phyloP scores from a whole-genome alignment of 2,113 vertebrate genomes.

The Loxodonta africana region DNA sequence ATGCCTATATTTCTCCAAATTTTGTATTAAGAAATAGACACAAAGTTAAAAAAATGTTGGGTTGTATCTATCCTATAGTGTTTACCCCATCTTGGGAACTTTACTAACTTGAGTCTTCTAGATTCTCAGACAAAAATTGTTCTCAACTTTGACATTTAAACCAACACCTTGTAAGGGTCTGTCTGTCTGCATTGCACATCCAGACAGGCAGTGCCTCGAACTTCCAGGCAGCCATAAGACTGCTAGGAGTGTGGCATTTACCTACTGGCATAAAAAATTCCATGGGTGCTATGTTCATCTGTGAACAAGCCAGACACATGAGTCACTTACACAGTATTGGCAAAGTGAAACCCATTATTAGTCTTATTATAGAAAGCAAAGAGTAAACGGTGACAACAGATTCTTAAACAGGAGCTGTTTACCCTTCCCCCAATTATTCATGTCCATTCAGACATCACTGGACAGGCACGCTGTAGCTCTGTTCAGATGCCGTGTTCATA shows the following conservation, averaged over 20 bases:
- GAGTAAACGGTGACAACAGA: not conserved
- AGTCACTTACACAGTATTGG: not conserved
- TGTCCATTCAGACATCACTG: not conserved
- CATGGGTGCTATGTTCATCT: not conserved
- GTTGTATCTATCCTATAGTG: not conserved
- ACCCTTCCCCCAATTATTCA: not conserved
- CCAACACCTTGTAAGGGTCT: not conserved
- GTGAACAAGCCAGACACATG: not conserved
- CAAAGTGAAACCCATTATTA: not conserved
- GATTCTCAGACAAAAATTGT: not conserved
- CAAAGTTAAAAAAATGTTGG: not conserved
- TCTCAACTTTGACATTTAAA: slow-evolving; percentile 30
- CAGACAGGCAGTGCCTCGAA: not conserved
- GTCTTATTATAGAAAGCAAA: not conserved
- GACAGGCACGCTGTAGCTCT: not conserved
- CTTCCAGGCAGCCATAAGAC: not conserved
- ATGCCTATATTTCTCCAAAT: not conserved
- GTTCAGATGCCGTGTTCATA: no score
- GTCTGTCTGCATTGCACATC: not conserved
- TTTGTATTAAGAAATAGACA: not conserved
- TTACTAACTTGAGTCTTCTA: not conserved
- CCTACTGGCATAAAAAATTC: not conserved
- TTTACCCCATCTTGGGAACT: not conserved
- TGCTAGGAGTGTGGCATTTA: not conserved
- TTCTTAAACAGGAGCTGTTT: not conserved